Conservation (phyloP, 2,888 invertebrate species). For the Ganaspis brasiliensis region DNA sequence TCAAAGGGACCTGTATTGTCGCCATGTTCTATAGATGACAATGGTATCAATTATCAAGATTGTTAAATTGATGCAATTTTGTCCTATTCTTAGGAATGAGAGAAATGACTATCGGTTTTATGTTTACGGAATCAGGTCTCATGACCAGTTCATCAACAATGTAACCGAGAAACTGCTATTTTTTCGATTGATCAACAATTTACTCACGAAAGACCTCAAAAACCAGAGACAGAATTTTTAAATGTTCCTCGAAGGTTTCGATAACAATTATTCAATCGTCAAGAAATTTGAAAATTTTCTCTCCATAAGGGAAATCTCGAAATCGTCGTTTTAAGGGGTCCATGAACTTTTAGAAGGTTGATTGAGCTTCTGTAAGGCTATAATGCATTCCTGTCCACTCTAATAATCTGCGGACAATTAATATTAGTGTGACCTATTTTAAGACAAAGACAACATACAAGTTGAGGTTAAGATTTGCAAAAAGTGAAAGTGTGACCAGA, state of each 20-base stretch:
- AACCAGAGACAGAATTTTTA: slow-evolving; percentile 35
- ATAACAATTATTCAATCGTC: slow-evolving; percentile 56
- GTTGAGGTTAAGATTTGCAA: no score
- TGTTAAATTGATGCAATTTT: slow-evolving; percentile 48
- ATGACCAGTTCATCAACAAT: slow-evolving; percentile 39
- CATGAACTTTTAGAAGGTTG: no score
- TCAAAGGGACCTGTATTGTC: not conserved
- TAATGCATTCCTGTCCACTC: no score
- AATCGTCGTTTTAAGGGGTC: no score
- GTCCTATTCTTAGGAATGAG: not conserved
- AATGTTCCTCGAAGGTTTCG: slow-evolving; percentile 48
- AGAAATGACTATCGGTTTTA: not conserved
- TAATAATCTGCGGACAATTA: no score
- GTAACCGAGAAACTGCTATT: slow-evolving; percentile 51
- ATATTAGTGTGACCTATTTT: no score
- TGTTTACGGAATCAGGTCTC: not conserved
- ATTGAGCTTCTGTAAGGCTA: no score
- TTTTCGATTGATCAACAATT: slow-evolving; percentile 41
- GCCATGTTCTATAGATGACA: slow-evolving; percentile 52
- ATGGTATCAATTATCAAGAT: slow-evolving; percentile 56
- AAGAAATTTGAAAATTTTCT: no score
- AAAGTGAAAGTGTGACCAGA: no score
- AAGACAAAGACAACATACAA: no score
- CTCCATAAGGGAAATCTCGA: no score
- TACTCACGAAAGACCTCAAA: slow-evolving; percentile 46